Percentiles rank a stretch among this genome's conserved stretches.
phyloP scores from a whole-genome alignment of 2,888 invertebrate genomes.

The Lepeophtheirus nordmannii region DNA sequence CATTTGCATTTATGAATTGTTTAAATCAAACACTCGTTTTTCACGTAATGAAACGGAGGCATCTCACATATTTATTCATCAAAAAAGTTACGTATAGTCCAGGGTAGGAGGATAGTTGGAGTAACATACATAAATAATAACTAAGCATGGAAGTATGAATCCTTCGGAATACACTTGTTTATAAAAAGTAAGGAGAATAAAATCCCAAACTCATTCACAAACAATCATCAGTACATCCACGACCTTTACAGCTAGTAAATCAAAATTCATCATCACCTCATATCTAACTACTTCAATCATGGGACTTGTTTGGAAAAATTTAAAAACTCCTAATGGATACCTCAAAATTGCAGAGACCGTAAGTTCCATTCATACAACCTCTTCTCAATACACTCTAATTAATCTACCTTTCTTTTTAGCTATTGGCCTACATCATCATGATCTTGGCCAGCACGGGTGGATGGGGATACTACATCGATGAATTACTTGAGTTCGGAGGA shows the following conservation, averaged over 20 bases:
- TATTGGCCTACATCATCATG: not conserved
- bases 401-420: not conserved
- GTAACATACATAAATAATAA: too few species aligned
- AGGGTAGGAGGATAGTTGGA: too few species aligned
- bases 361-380: not conserved
- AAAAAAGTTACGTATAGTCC: too few species aligned
- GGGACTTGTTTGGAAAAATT: not conserved
- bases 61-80: too few species aligned
- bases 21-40: too few species aligned
- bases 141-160: too few species aligned
- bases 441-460: not conserved
- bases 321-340: constrained; percentile 5
- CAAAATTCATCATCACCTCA: not conserved
- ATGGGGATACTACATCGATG: constrained; percentile 5
- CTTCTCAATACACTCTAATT: not conserved
- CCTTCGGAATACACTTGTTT: not conserved
- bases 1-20: too few species aligned
- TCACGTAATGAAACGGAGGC: too few species aligned
- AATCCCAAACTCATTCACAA: not conserved
- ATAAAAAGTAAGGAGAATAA: not conserved
- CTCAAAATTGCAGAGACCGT: constrained; percentile 1
- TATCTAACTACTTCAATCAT: not conserved
- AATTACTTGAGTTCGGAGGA: not conserved
- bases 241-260: too few species aligned
- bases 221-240: not conserved